Percentiles rank a stretch among this genome's conserved stretches.
phyloP scores from a whole-genome alignment of 2,113 vertebrate genomes.

The Alexandromys fortis region DNA sequence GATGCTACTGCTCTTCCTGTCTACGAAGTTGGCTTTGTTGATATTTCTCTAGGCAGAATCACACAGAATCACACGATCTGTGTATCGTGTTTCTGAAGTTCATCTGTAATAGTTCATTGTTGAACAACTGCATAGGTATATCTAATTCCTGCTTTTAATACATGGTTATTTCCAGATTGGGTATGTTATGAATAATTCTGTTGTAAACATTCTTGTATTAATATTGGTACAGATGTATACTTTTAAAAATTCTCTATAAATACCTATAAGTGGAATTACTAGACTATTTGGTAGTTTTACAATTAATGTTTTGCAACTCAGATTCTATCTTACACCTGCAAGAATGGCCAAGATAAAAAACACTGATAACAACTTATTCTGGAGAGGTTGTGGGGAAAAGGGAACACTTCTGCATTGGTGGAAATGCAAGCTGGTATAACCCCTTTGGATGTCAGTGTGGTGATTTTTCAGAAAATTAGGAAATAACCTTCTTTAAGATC shows the following conservation, averaged over 20 bases:
- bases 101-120: background rate
- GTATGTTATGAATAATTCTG: constrained; percentile 9
- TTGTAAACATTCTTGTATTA: background rate
- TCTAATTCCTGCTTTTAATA: background rate
- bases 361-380: too few relatives aligned
- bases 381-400: too few relatives aligned
- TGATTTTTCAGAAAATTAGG: too few relatives aligned
- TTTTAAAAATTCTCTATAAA: constrained; percentile 7
- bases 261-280: constrained; percentile 8
- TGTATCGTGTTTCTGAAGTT: background rate
- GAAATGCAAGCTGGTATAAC: too few relatives aligned
- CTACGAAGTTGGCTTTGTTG: background rate
- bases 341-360: too few relatives aligned
- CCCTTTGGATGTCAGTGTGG: too few relatives aligned
- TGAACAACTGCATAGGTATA: background rate
- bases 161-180: background rate
- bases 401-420: too few relatives aligned
- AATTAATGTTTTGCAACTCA: constrained; percentile 17
- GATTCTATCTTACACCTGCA: too few relatives aligned
- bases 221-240: background rate
- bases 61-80: background rate
- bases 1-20: background rate
- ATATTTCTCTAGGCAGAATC: background rate
- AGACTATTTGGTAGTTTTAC: constrained; percentile 35
- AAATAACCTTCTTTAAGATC: too few relatives aligned